Evolutionary conservation across 2,888 invertebrate species (phyloP).

Genomic region (Coenonympha arcania): DNA sequence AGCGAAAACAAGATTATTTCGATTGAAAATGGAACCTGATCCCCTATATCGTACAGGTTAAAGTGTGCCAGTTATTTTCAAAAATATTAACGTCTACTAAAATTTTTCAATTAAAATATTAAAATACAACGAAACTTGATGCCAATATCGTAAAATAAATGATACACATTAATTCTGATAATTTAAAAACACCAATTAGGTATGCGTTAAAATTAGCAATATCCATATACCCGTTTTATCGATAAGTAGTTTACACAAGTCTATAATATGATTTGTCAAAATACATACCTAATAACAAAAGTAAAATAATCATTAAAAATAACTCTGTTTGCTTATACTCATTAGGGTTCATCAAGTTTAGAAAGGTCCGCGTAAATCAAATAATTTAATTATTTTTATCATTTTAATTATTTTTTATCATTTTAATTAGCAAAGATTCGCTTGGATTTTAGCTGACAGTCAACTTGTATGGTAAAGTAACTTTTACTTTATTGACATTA

Average conservation of each 20-base stretch:
- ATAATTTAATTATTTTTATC: not conserved
- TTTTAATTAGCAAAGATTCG: no score
- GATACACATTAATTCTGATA: not conserved
- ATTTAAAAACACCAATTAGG: not conserved
- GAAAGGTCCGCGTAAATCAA: no score
- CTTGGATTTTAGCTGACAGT: no score
- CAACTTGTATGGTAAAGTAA: no score
- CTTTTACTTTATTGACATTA: not conserved
- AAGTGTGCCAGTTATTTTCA: slow-evolving; percentile 27
- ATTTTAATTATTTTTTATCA: not conserved
- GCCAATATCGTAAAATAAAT: not conserved
- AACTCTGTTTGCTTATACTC: no score
- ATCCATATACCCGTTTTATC: no score
- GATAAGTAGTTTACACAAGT: no score
- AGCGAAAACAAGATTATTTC: slow-evolving; percentile 30
- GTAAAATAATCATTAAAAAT: no score
- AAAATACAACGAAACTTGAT: not conserved
- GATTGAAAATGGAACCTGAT: slow-evolving; percentile 31
- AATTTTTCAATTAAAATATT: slow-evolving; percentile 23
- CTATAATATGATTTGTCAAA: no score
- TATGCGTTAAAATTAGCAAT: no score
- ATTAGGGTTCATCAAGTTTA: no score
- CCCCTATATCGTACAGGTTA: slow-evolving; percentile 28
- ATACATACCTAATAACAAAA: no score
- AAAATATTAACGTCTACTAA: slow-evolving; percentile 13